These are phyloP conservation scores for Holacanthella duospinosa DNA, from an alignment of 2,888 invertebrate species.

Conservation along the genomic window DNA sequence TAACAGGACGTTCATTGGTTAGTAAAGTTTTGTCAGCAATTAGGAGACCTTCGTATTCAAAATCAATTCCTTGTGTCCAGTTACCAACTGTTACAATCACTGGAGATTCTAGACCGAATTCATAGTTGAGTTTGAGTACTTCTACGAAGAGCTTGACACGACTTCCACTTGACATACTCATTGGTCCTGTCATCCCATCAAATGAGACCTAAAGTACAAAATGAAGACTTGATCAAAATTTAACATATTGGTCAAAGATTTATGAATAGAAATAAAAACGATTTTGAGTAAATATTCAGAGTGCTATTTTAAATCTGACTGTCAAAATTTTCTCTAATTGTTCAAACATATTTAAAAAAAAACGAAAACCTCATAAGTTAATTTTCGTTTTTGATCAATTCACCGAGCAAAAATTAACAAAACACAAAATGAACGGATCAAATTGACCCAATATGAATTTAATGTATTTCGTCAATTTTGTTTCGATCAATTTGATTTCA, in stretches of 20 bases:
- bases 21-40: slow-evolving; percentile 27
- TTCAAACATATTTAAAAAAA: no score
- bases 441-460: no score
- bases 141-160: slow-evolving; percentile 26
- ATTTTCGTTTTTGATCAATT: no score
- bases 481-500: no score
- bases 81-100: slow-evolving; percentile 29
- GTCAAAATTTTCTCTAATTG: no score
- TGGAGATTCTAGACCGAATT: slow-evolving; percentile 15
- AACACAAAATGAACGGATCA: no score
- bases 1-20: slow-evolving; percentile 32
- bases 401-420: no score
- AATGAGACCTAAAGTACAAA: slow-evolving; percentile 24
- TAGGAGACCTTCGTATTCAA: slow-evolving; percentile 25
- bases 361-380: no score
- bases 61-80: slow-evolving; percentile 29
- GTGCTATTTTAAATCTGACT: no score
- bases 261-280: no score
- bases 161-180: slow-evolving; percentile 31
- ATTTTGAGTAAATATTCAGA: no score
- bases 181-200: slow-evolving; percentile 33
- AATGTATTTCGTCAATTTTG: no score
- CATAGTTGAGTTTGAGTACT: slow-evolving; percentile 28
- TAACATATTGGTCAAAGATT: neutral
- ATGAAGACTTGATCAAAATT: neutral